Base-by-base conservation (phyloP, 2,113 vertebrate species). In the Capreolus pygargus region DNA sequence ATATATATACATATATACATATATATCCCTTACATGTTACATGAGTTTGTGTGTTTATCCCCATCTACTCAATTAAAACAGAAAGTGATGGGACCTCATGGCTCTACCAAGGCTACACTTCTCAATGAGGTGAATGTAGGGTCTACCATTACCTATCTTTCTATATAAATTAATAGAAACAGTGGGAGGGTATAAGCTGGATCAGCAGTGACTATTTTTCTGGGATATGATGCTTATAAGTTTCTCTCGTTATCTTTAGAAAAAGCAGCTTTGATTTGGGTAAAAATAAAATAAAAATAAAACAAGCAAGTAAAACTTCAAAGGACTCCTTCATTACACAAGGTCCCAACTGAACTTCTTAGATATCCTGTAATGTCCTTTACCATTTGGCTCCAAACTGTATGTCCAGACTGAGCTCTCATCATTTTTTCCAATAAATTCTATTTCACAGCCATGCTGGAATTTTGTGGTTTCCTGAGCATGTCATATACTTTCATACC, bases 201-300 rank as follows among this genome's bases (percentile, higher is more conserved):
- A 82, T 52, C 21, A 83, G 70, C 10, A 82, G 36, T 60, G 43
- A 6, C 33, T 91, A 25, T 45, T 16, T 60, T 74, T 94, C 28
- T 91, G 7, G 19, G 14, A 61, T 52, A 74, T 91, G 74, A 54
- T 11, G 13, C 50, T 36, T 23, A 27, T 86, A 79, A 30, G 13
- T 90, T 57, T 4, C 19, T 91, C 39, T 45, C 28, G 36, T 60
- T 52, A 89, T 57, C 30, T 47, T 70, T 87, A 45, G 45, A 82
- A 74, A 78, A 15, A 86, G 23, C 11, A 91, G 10, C 13, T 74
- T 67, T 79, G 10, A 86, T 82, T 74, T 82, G 52, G 14, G 5
- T 90, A 60, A 93, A 97, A 86, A 86, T 19, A 86, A 89, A 89
- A 87, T 55, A 89, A 94, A 88, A 88, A 84, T 27, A 19, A 47